Evolutionary conservation across 2,113 vertebrate genomes (phyloP), one percentile per base, ranked within the genome.

Genomic region (Synchiropus splendidus): DNA sequence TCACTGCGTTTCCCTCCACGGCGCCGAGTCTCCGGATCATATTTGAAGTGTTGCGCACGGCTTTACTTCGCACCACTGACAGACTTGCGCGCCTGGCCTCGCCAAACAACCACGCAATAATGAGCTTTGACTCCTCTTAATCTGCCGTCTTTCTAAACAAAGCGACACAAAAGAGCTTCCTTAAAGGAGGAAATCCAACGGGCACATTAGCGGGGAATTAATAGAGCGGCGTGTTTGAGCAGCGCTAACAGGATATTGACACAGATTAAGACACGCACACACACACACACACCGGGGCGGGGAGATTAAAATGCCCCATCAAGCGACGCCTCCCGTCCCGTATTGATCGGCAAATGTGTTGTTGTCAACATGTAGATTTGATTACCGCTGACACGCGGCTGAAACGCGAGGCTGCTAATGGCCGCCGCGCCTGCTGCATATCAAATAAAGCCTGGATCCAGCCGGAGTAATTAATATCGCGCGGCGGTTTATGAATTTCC

Each of bases 301-400:
- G 58, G 64, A 65, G 64, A 82, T 82, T 81, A 64, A 77, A 82
- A 76, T 82, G 54, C 70, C 21, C 45, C 74, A 71, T 78, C 74
- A 76, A 74, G 77, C 63, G 47, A 61, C 69, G 57, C 65, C 59
- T 66, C 62, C 51, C 56, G 67, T 75, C 61, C 58, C 15, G 47
- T 76, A 84, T 87, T 77, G 84, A 86, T 84, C 67, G 63, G 49
- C 11, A 37, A 67, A 66, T 63, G 72, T 82, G 83, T 83, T 84
- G 81, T 77, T 83, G 80, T 86, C 79, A 82, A 79, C 79, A 74
- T 80, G 82, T 83, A 83, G 78, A 80, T 82, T 82, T 84, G 83
- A 87, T 85, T 85, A 84, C 78, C 47, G 75, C 79, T 79, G 82
- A 86, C 83, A 83, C 52, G 54, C 70, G 67, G 68, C 64, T 74